Evolutionary conservation across 2,113 vertebrate species (phyloP), one percentile per base, ranked within the genome.

Genomic region (Willisornis vidua): DNA sequence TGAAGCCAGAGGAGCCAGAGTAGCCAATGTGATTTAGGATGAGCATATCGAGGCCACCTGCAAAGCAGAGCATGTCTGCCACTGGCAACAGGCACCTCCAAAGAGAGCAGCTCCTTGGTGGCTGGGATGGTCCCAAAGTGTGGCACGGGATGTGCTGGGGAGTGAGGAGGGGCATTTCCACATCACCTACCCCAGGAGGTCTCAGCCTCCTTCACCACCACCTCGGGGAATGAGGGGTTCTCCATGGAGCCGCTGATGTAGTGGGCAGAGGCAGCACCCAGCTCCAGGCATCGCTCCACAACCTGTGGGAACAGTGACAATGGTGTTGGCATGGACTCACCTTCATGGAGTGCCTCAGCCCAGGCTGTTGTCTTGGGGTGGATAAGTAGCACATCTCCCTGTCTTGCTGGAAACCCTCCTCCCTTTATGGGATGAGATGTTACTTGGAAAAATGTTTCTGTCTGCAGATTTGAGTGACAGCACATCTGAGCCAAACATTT

Each of bases 11-110:
- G 2, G 1, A 6, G 59, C 85, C 81, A 10, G 0, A 8, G 2
- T 1, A 6, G 59, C 85, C 81, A 19, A 98, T 93, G 77, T 98
- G 98, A 76, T 98, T 98, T 8, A 98, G 95, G 87, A 98, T 97
- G 48, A 98, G 97, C 98, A 98, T 98, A 54, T 98, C 98, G 2
- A 98, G 93, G 48, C 97, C 97, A 1, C 98, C 98, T 98, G 91
- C 12, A 93, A 95, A 95, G 74, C 89, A 91, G 65, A n/a, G n/a
- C 5, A 6, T 1, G 10, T 51, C 62, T 65, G 63, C n/a, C 78
- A 2, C 70, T 31, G 7, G 59, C 25, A 33, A 5, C 17, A 1
- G 0, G 18, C 39, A 6, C 5, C 29, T 39, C 11, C 13, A 6
- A 14, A 0, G 6, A 48, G 8, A 66, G 33, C 62, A 8, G 43